A percentile compares a stretch with the other conserved stretches of the same genome.
Evolutionary conservation across 2,888 invertebrate genomes (phyloP).

Genomic region (Byasa hedistus): DNA sequence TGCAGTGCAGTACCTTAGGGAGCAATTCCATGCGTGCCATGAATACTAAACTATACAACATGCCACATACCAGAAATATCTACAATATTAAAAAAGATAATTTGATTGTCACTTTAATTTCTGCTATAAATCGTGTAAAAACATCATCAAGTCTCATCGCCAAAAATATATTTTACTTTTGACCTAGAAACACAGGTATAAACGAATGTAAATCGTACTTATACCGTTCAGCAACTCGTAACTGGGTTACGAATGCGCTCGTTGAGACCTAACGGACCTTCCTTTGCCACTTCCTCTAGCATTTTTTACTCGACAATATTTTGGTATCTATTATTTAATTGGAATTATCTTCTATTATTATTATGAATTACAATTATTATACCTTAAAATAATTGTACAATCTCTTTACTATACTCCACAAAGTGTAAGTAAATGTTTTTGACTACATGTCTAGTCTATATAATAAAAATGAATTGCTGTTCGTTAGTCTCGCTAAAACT

Average conservation of each 20-base stretch:
- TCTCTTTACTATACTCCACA: no score
- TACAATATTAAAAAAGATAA: not conserved
- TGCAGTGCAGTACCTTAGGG: no score
- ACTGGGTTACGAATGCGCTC: constrained; percentile 61
- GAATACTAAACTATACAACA: no score
- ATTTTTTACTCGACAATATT: constrained; percentile 1
- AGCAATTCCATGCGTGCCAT: no score
- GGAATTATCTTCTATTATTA: not conserved
- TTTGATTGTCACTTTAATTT: not conserved
- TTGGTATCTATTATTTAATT: not conserved
- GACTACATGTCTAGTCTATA: no score
- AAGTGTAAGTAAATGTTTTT: no score
- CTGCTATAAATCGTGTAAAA: not conserved
- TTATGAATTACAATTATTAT: no score
- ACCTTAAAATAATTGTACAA: no score
- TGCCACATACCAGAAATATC: not conserved
- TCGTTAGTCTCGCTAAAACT: no score
- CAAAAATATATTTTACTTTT: constrained; percentile 32
- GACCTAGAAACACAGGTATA: constrained; percentile 38
- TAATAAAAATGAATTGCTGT: no score
- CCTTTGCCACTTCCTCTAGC: constrained; percentile 43
- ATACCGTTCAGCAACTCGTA: constrained; percentile 54
- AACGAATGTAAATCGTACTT: constrained; percentile 44
- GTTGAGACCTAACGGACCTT: constrained; percentile 60
- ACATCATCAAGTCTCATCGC: not conserved